These are phyloP conservation scores for Octodonta nipae DNA, from an alignment of 2,888 invertebrate species.

Conservation along the genomic window DNA sequence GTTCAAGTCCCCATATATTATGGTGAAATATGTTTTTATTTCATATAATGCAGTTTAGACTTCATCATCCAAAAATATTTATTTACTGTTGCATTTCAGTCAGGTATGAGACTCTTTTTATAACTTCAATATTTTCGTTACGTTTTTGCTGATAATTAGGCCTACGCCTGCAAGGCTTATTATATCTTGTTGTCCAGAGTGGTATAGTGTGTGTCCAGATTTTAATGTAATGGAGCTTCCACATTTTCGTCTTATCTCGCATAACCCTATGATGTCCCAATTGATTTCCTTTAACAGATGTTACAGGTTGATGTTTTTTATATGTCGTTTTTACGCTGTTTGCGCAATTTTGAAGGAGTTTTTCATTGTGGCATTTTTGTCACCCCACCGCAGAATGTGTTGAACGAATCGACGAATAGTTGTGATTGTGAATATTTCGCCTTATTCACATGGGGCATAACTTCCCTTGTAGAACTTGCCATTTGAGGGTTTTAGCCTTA, in stretches of 20 bases:
- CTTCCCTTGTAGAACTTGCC: too few relatives aligned
- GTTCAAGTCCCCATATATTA: neutral
- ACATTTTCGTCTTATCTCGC: constrained; percentile 1
- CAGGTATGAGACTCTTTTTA: constrained; percentile 1
- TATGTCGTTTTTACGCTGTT: constrained; percentile 1
- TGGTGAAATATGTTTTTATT: constrained; percentile 1
- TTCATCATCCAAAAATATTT: neutral
- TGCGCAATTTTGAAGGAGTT: neutral
- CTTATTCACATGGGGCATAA: too few relatives aligned
- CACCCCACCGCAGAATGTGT: neutral
- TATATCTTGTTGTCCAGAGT: neutral
- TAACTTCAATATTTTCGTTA: constrained; percentile 1
- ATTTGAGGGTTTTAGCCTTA: too few relatives aligned
- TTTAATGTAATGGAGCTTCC: neutral
- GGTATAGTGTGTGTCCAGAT: constrained; percentile 1
- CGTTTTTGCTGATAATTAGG: too few relatives aligned
- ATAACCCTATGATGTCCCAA: constrained; percentile 1
- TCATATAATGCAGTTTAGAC: neutral
- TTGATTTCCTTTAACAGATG: neutral
- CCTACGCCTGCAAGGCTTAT: neutral
- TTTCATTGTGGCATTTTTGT: neutral
- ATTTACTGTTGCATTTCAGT: neutral
- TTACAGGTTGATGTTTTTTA: neutral
- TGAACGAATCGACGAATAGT: too few relatives aligned
- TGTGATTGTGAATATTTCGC: too few relatives aligned